These are phyloP conservation scores for Asbolus verrucosus DNA, from an alignment of 1,140 invertebrate species.

Conservation along the genomic window DNA sequence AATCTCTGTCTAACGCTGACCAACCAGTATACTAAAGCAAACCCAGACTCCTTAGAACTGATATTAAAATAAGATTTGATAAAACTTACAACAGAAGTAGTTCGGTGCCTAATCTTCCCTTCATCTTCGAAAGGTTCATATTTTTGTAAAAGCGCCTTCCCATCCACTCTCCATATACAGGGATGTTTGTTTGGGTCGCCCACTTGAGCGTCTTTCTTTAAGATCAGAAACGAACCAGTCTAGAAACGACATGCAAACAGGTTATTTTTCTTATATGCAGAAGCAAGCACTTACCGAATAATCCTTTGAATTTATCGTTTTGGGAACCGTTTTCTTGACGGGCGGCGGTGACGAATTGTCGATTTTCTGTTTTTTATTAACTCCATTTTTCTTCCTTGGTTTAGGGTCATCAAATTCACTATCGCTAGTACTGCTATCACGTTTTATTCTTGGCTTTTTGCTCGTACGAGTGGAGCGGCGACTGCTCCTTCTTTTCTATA, in stretches of 20 bases:
- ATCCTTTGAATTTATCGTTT: slow-evolving; percentile 55
- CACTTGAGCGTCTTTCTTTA: slow-evolving; percentile 61
- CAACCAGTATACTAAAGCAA: slow-evolving; percentile 63
- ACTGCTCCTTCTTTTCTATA: slow-evolving; percentile 20
- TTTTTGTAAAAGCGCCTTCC: slow-evolving; percentile 82
- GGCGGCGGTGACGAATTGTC: not conserved
- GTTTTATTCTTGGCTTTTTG: slow-evolving; percentile 28
- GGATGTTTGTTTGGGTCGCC: slow-evolving; percentile 60
- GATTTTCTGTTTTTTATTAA: slow-evolving; percentile 33
- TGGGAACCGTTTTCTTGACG: slow-evolving; percentile 30
- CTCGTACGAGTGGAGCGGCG: not conserved
- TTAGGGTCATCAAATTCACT: slow-evolving; percentile 32
- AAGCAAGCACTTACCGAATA: slow-evolving; percentile 49
- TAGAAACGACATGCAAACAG: slow-evolving; percentile 50
- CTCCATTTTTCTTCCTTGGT: slow-evolving; percentile 43
- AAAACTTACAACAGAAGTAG: slow-evolving; percentile 78
- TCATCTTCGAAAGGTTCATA: slow-evolving; percentile 79
- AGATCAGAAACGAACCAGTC: slow-evolving; percentile 62
- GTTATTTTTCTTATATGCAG: slow-evolving; percentile 8
- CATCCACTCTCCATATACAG: slow-evolving; percentile 82
- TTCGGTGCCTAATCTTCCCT: slow-evolving; percentile 78
- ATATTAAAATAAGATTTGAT: not conserved
- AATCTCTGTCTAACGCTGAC: slow-evolving; percentile 62
- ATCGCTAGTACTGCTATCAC: slow-evolving; percentile 13
- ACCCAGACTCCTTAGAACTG: not conserved